These are phyloP conservation scores for Tautogolabrus adspersus DNA, from an alignment of 2,113 vertebrate species.

Conservation along the genomic window DNA sequence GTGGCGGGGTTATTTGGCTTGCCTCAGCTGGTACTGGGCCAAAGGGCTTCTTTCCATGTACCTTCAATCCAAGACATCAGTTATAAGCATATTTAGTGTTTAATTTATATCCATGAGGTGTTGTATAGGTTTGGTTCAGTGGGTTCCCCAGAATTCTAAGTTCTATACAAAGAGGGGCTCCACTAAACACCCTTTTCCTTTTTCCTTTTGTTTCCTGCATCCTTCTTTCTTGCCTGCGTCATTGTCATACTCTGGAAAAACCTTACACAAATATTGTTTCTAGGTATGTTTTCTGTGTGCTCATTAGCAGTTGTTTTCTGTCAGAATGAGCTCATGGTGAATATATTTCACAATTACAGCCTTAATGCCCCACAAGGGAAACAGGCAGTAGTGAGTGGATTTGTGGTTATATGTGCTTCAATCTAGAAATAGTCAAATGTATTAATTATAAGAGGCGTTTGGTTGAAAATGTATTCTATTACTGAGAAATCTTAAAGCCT, in stretches of 20 bases:
- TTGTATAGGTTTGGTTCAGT: slow-evolving; percentile 33
- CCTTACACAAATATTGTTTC: background rate
- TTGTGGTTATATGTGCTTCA: background rate
- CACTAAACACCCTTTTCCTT: slow-evolving; percentile 36
- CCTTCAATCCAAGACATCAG: slow-evolving; percentile 44
- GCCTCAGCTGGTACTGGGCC: slow-evolving; percentile 47
- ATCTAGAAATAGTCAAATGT: background rate
- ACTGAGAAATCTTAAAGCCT: no score
- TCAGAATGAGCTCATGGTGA: slow-evolving; percentile 25
- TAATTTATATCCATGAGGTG: slow-evolving; percentile 53
- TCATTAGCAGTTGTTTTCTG: slow-evolving; percentile 38
- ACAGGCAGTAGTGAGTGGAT: background rate
- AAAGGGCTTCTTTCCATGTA: slow-evolving; percentile 46
- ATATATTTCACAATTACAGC: slow-evolving; percentile 27
- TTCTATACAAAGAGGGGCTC: slow-evolving; percentile 3
- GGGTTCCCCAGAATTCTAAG: background rate
- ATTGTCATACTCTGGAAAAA: slow-evolving; percentile 10
- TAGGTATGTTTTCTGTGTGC: slow-evolving; percentile 25
- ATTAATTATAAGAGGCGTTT: background rate
- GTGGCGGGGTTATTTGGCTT: slow-evolving; percentile 55
- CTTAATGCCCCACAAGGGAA: slow-evolving; percentile 24
- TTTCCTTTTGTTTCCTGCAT: slow-evolving; percentile 43
- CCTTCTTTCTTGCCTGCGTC: slow-evolving; percentile 7
- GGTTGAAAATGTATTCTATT: no score
- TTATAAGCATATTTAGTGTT: slow-evolving; percentile 53